Evolutionary conservation across 2,113 vertebrate species (phyloP), one percentile per base, ranked within the genome.

Genomic region (Macquaria ambigua): DNA sequence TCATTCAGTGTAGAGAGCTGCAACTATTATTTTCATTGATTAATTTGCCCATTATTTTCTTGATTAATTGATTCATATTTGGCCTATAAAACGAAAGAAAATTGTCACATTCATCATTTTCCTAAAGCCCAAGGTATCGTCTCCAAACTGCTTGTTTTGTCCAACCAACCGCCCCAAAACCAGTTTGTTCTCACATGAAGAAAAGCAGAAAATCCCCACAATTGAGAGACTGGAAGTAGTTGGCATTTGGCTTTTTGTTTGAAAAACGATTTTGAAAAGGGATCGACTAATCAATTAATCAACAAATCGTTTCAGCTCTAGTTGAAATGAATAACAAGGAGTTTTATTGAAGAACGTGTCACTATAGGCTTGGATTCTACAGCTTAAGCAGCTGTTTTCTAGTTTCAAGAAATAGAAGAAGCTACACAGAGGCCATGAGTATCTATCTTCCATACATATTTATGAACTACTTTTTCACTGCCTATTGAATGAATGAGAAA

Each of bases 401-500:
- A 18, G 52, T 73, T 78, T 64, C 2, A 18, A 76, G 28, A 52
- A 59, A 64, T 7, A 37, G 18, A 28, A 76, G 46, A 31, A 72
- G 46, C 5, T 23, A 16, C 37, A 31, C 11, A 58, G 20, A 25
- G 21, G 21, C 10, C 50, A 21, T 25, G 14, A 12, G 28, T n/a
- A 48, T 16, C 12, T 1, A 59, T 28, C 8, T 9, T 31, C 63
- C 48, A 39, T 25, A 31, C n/a, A 67, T 39, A 71, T 46, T 64
- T 6, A 63, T 66, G 9, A 84, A 70, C 6, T 48, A 15, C 39
- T 52, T 84, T 58, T 59, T 59, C n/a, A 25, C 68, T 14, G 15
- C 41, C 69, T 50, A 10, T 21, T 70, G 41, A 77, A 39, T 53
- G 66, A 74, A 71, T 46, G 68, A 61, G 23, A n/a, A 34, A 74